Evolutionary conservation across 2,888 invertebrate species (phyloP).

Genomic region (Thecophora atra): DNA sequence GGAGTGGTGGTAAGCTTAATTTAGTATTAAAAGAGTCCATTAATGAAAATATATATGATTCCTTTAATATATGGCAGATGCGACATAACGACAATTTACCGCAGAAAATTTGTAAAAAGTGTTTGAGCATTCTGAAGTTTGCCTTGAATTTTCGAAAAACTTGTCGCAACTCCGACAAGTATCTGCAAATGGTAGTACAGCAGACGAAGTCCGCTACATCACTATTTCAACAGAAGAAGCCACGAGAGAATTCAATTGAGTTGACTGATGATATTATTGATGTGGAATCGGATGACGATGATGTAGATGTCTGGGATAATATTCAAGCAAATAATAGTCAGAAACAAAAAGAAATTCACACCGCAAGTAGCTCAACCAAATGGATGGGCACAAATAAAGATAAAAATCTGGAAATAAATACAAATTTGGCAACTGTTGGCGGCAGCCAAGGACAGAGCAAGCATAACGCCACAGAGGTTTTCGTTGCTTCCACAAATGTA

Average conservation of each 20-base stretch:
- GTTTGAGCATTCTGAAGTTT: constrained; percentile 43
- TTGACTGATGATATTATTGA: constrained; percentile 34
- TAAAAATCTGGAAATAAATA: constrained; percentile 11
- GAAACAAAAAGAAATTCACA: constrained; percentile 25
- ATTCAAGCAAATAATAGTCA: not conserved
- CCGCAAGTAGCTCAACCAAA: constrained; percentile 2
- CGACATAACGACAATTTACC: constrained; percentile 54
- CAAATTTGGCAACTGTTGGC: not conserved
- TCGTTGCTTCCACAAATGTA: too few species aligned
- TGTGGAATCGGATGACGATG: constrained; percentile 23
- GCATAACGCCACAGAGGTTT: too few species aligned
- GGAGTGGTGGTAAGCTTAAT: constrained; percentile 46
- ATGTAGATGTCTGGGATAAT: not conserved
- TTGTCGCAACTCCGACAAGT: constrained; percentile 42
- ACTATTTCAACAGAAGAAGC: constrained; percentile 41
- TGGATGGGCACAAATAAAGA: not conserved
- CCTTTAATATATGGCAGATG: constrained; percentile 46
- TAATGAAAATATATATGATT: not conserved
- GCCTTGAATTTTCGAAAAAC: constrained; percentile 45
- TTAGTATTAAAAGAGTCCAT: not conserved
- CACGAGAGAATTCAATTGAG: constrained; percentile 32
- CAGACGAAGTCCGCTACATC: constrained; percentile 46
- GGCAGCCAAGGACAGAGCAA: not conserved
- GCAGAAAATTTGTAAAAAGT: constrained; percentile 54
- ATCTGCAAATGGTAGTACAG: constrained; percentile 43